phyloP scores from a whole-genome alignment of 2,888 invertebrate species.

The Eristalis tenax region DNA sequence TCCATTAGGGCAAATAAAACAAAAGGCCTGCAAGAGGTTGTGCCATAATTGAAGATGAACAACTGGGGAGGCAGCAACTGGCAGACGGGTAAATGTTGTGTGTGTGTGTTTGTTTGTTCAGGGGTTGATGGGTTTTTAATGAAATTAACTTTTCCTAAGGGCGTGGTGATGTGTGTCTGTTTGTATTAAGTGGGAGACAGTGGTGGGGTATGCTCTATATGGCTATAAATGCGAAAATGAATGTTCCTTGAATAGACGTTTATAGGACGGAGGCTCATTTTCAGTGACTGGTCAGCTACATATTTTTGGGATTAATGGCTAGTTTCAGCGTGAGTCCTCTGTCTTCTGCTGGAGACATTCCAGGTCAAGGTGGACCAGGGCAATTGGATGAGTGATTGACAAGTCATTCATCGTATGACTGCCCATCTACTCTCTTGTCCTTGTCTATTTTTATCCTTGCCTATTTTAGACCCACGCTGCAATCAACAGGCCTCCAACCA shows the following conservation, averaged over 20 bases:
- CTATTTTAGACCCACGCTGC: too few relatives aligned
- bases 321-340: too few relatives aligned
- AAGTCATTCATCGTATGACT: too few relatives aligned
- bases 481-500: too few relatives aligned
- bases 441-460: too few relatives aligned
- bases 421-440: too few relatives aligned
- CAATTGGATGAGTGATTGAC: too few relatives aligned
- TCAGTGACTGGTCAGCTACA: too few relatives aligned
- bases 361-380: too few relatives aligned
- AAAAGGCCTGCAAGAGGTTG: constrained; percentile 33
- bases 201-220: background rate
- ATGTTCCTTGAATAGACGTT: background rate
- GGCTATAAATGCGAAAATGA: background rate
- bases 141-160: constrained; percentile 50
- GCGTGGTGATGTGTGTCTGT: constrained; percentile 7
- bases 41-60: constrained; percentile 21
- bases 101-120: constrained; percentile 16
- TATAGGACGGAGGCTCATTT: background rate
- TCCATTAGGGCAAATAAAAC: constrained; percentile 49
- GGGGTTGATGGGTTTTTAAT: constrained; percentile 56
- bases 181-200: background rate
- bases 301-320: too few relatives aligned
- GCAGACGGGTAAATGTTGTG: too few relatives aligned
- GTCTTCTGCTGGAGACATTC: too few relatives aligned
- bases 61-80: background rate